A percentile compares a stretch with the other conserved stretches of the same genome.
phyloP scores from a whole-genome alignment of 2,888 invertebrate genomes.

The Heliconius erato region DNA sequence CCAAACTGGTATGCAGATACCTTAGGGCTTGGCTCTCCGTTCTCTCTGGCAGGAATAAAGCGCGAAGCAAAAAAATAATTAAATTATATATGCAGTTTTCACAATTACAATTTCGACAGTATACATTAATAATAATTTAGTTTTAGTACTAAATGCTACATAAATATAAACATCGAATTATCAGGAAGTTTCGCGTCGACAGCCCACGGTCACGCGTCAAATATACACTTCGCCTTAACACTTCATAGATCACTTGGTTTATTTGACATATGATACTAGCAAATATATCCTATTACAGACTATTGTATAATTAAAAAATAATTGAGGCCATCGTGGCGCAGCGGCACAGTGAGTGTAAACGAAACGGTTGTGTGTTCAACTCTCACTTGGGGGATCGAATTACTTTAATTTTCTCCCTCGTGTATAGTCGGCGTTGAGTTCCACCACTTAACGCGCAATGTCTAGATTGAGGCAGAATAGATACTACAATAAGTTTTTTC shows the following conservation, averaged over 20 bases:
- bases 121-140: no score
- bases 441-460: neutral
- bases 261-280: constrained; percentile 26
- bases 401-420: no score
- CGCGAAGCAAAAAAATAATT: no score
- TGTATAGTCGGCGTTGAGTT: neutral
- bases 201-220: constrained; percentile 8
- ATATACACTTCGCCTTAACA: constrained; percentile 11
- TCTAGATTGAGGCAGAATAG: neutral
- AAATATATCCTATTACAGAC: constrained; percentile 16
- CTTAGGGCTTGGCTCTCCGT: neutral
- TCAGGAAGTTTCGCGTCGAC: neutral
- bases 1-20: neutral
- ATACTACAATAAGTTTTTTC: no score
- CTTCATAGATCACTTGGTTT: constrained; percentile 27
- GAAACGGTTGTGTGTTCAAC: neutral
- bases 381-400: no score
- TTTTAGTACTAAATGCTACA: neutral
- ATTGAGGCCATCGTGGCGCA: neutral
- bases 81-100: neutral
- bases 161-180: neutral
- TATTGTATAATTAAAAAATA: neutral
- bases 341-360: neutral
- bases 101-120: no score
- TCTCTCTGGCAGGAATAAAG: no score